Percentiles rank a stretch among this genome's conserved stretches.
Conservation (phyloP, 1,140 invertebrate genomes). For the Brachionus rotundiformis region DNA sequence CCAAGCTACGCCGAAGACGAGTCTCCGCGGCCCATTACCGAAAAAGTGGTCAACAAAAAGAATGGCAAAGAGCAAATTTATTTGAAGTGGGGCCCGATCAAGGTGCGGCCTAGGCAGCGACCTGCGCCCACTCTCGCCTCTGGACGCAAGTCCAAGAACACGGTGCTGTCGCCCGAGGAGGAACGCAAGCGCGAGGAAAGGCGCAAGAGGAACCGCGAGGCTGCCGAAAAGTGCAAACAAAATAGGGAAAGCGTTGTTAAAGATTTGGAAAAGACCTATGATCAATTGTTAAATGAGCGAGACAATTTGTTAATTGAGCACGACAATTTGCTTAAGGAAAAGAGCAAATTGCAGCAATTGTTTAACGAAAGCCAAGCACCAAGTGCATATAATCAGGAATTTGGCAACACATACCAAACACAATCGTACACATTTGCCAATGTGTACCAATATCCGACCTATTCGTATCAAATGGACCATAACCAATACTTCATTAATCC, state of each 20-base stretch:
- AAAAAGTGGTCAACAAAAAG: constrained; percentile 35
- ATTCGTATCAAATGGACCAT: background rate
- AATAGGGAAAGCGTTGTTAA: constrained; percentile 26
- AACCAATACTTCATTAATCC: background rate
- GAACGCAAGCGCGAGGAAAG: constrained; percentile 35
- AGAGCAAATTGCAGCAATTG: background rate
- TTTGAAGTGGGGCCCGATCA: background rate
- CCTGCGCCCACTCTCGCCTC: constrained; percentile 31
- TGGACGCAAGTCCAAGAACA: constrained; percentile 42
- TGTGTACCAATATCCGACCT: background rate
- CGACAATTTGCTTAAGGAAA: constrained; percentile 5
- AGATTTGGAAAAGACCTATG: background rate
- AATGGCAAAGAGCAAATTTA: constrained; percentile 27
- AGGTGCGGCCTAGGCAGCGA: constrained; percentile 19
- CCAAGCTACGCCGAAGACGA: background rate
- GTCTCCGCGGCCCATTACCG: background rate
- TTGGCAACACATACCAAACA: background rate
- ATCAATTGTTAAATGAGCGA: background rate
- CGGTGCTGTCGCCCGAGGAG: background rate
- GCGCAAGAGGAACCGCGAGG: constrained; percentile 35
- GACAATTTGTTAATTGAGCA: background rate
- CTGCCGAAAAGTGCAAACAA: constrained; percentile 51
- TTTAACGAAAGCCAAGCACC: background rate
- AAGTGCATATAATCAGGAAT: background rate
- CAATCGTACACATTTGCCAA: background rate